These are phyloP conservation scores for Formica aserva DNA, from an alignment of 2,888 invertebrate species.

Conservation along the genomic window DNA sequence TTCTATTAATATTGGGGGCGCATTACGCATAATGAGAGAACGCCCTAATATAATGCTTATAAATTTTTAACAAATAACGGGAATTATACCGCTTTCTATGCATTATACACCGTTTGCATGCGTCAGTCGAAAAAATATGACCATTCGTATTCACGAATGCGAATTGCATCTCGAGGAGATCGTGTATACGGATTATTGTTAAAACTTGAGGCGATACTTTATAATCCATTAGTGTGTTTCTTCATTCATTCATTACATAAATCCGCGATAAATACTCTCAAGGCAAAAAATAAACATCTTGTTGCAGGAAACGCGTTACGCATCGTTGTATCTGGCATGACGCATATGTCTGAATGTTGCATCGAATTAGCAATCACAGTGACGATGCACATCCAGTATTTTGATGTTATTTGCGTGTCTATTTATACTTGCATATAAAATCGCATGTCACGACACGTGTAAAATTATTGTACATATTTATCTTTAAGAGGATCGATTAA, in stretches of 20 bases:
- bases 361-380: slow-evolving; percentile 40
- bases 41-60: neutral
- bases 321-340: neutral
- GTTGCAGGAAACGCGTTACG: slow-evolving; percentile 35
- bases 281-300: slow-evolving; percentile 36
- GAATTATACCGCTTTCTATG: slow-evolving; percentile 27
- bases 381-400: slow-evolving; percentile 46
- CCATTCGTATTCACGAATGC: slow-evolving; percentile 13
- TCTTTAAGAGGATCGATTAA: slow-evolving; percentile 12
- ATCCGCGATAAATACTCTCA: slow-evolving; percentile 1
- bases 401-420: slow-evolving; percentile 14
- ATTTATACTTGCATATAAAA: neutral
- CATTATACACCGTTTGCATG: neutral
- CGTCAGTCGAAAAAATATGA: slow-evolving; percentile 10
- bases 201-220: neutral
- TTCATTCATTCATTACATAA: slow-evolving; percentile 24
- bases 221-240: neutral
- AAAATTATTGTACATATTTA: neutral
- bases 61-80: slow-evolving; percentile 24
- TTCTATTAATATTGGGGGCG: slow-evolving; percentile 18
- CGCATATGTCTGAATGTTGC: slow-evolving; percentile 39
- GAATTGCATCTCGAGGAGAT: slow-evolving; percentile 24
- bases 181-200: slow-evolving; percentile 9
- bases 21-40: slow-evolving; percentile 28
- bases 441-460: neutral